Base-by-base conservation (phyloP, 2,113 vertebrate genomes). In the Ammodytes dubius region DNA sequence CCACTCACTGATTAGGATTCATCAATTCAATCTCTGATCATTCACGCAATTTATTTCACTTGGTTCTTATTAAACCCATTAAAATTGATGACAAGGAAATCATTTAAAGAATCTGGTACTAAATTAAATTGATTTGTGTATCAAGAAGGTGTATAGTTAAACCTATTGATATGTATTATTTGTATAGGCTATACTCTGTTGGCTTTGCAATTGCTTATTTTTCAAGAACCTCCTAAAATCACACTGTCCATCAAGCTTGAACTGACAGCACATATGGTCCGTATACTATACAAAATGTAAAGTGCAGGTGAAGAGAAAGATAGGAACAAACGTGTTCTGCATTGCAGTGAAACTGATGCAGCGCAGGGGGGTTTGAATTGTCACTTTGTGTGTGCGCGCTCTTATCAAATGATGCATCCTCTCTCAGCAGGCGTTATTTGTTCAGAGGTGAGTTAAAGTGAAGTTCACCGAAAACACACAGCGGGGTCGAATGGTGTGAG, bases 1-100 rank as follows among this genome's bases (percentile, higher is more conserved):
- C 52, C 65, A 52, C 59, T 56, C 72, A 4, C 75, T 74, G 75
- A 85, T 79, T 74, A 65, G 43, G 70, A 84, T 66, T 84, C 47
- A 74, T 77, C 70, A 72, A 56, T 86, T 86, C 68, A 57, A 77
- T 73, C 60, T 78, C 45, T 61, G 70, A 86, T 87, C 57, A 58
- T 76, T 87, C 50, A 54, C 8, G 19, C 65, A 37, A 70, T 87
- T 83, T 71, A 72, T 74, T 74, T 77, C 14, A 40, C 71, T 78
- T 8, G 2, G 73, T 79, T 85, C 52, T 49, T 39, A 46, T 68
- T 17, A 79, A 53, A 11, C 15, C 19, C 50, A 67, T 82, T 72
- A 61, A 64, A 79, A 73, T 4, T 56, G 45, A 71, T 77, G 61
- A 74, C 57, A 60, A 65, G 39, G 4, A 74, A 85, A 68, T 73